Percentiles rank a stretch among this genome's conserved stretches.
Evolutionary conservation across 2,113 vertebrate genomes (phyloP).

Genomic region (Chunga burmeisteri): DNA sequence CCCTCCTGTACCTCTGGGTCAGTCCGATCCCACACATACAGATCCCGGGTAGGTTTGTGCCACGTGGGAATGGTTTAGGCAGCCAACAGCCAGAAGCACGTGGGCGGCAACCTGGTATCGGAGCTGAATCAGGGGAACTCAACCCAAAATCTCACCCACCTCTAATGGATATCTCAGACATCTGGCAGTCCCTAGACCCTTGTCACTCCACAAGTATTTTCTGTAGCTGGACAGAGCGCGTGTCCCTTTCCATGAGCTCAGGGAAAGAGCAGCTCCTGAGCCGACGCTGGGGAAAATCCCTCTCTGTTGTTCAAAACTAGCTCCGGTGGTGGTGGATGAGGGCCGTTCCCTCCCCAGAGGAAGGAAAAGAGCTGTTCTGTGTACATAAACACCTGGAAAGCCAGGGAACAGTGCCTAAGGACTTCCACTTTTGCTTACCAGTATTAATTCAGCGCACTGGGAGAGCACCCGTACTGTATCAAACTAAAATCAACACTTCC

Average conservation of each 20-base stretch:
- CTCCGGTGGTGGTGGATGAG: not conserved
- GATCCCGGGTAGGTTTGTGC: not conserved
- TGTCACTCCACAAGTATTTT: not conserved
- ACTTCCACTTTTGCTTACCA: not conserved
- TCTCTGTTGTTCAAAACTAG: not conserved
- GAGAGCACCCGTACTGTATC: not conserved
- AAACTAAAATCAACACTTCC: not conserved
- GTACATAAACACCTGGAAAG: not conserved
- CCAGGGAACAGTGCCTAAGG: not conserved
- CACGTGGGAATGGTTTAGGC: not conserved
- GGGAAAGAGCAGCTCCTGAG: not conserved
- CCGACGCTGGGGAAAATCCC: not conserved
- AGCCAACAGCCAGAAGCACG: not conserved
- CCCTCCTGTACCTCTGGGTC: not conserved
- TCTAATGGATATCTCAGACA: not conserved
- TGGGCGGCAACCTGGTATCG: not conserved
- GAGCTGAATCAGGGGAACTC: not conserved
- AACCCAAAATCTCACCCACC: not conserved
- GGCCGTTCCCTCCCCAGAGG: not conserved
- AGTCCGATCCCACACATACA: accelerated
- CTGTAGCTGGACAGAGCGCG: not conserved
- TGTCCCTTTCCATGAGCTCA: not conserved
- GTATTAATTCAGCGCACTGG: not conserved
- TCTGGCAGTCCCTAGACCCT: not conserved
- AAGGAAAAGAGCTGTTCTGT: not conserved